phyloP scores from a whole-genome alignment of 2,888 invertebrate genomes.

The Erebia aethiops region DNA sequence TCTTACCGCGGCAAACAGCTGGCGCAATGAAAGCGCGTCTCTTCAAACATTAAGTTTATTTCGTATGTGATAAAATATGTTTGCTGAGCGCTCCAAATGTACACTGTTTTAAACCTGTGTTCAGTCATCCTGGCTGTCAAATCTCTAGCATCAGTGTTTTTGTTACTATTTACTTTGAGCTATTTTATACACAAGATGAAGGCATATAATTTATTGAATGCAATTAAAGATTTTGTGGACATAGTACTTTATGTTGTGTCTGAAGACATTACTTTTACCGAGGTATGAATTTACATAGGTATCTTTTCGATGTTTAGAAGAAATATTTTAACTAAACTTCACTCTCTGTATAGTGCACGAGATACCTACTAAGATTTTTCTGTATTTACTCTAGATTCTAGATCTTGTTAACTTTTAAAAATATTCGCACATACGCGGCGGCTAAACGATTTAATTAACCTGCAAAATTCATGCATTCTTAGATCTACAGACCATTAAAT shows the following conservation, averaged over 20 bases:
- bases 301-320: neutral
- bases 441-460: neutral
- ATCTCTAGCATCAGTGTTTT: conserved; percentile 48
- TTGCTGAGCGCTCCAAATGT: conserved; percentile 24
- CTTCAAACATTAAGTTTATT: conserved; percentile 6
- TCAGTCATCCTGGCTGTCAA: conserved; percentile 34
- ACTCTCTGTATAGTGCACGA: neutral
- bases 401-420: neutral
- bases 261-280: conserved; percentile 46
- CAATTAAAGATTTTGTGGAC: conserved; percentile 51
- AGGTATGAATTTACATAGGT: conserved; percentile 51
- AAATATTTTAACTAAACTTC: neutral
- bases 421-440: neutral
- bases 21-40: conserved; percentile 29
- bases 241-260: conserved; percentile 46
- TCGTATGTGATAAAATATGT: conserved; percentile 16
- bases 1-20: conserved; percentile 36
- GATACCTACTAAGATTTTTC: neutral
- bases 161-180: conserved; percentile 45
- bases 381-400: neutral
- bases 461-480: conserved; percentile 33
- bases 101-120: conserved; percentile 31
- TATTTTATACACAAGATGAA: conserved; percentile 53
- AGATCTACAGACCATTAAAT: neutral
- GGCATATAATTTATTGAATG: conserved; percentile 46